Base-by-base conservation (phyloP, 2,888 invertebrate genomes). In the Tigriopus californicus region DNA sequence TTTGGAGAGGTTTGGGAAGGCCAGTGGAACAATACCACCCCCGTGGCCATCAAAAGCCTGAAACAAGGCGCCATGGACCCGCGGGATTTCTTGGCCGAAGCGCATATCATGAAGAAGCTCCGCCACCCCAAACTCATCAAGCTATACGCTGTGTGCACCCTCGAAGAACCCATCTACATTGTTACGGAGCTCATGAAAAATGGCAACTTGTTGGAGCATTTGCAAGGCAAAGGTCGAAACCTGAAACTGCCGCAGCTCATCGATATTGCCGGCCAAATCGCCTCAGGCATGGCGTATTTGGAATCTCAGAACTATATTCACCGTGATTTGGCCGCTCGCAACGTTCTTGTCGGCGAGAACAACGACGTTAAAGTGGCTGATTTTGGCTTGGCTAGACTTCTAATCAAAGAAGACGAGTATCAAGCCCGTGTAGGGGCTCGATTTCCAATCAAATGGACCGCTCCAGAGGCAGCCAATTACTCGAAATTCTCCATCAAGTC, bases 391-490 rank as follows among this genome's bases (percentile, higher is more conserved):
- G 98, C 98, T 62, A 80, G 98, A 72, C 82, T 92, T 63, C 8
- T 33, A 33, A 91, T 91, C 67, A 90, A 89, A 79, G 75, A 74
- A 65, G 66, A 66, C 62, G 63, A 65, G 61, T 78, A 78, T 66
- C 77, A 77, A 66, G 77, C 77, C 11, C 65, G 75, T 58, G 75
- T 76, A 15, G 77, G 77, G 42, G 64, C 77, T 8, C 66, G 76
- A 55, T 77, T 98, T 80, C 98, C 98, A 33, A 99, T 98, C 68
- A 98, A 99, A 76, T 98, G 98, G 98, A 99, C 98, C 58, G 97
- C 98, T 25, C 98, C 98, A 1, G 98, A 99, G 75, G 98, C 98
- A 49, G 97, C 97, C 61, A 95, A 97, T 75, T 98, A 94, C 76
- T 95, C 94, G 76, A 68, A 73, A 63, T 77, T 75, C 66, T 74